A percentile compares a stretch with the other conserved stretches of the same genome.
phyloP scores from a whole-genome alignment of 2,113 vertebrate genomes.

The Machaerirhynchus nigripectus region DNA sequence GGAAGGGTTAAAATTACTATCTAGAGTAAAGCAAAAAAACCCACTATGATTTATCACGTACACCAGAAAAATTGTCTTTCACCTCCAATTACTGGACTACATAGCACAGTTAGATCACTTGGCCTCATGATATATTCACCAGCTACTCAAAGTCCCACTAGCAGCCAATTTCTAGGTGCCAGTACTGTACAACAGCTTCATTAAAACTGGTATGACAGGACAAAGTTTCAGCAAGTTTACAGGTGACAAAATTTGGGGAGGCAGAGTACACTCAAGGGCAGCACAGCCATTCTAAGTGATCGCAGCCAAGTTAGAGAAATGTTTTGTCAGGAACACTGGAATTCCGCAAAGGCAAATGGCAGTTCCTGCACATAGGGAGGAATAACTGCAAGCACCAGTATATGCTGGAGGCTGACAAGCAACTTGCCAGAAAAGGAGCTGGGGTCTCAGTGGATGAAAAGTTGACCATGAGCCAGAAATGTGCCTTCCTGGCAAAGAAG shows the following conservation, averaged over 20 bases:
- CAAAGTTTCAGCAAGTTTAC: neutral
- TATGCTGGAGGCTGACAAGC: neutral
- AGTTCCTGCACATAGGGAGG: neutral
- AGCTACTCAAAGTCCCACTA: neutral
- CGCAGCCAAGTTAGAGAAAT: neutral
- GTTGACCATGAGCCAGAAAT: neutral
- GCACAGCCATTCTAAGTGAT: neutral
- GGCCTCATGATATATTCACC: neutral
- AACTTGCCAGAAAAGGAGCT: neutral
- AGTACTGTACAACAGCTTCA: neutral
- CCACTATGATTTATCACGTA: neutral
- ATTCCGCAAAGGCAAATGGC: neutral
- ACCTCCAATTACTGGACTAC: neutral
- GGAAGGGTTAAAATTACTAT: neutral
- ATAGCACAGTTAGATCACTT: neutral
- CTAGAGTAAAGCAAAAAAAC: neutral
- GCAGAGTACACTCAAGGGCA: neutral
- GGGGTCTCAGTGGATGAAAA: neutral
- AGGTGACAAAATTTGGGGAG: neutral
- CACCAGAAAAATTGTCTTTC: neutral
- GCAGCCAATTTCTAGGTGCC: neutral
- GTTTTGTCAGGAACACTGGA: neutral
- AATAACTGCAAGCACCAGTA: neutral
- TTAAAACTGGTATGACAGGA: neutral
- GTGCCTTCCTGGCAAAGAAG: neutral